Base-by-base conservation (phyloP, 2,113 vertebrate genomes). In the Erythrocercus mccallii region DNA sequence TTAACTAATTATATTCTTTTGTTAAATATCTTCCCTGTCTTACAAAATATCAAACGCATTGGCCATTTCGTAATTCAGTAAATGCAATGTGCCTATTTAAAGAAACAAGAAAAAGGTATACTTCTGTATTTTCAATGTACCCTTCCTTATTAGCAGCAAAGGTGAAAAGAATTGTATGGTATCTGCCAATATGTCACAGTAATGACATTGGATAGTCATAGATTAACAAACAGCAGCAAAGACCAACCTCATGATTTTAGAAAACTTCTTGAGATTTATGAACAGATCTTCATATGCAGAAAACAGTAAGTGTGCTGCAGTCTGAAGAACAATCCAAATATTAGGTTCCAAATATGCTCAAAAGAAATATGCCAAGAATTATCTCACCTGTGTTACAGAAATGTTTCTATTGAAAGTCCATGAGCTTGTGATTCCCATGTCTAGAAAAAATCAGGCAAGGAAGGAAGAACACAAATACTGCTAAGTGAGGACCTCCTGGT, bases 161-260 rank as follows among this genome's bases (percentile, higher is more conserved):
- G 12, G 13, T 85, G 47, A 92, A 91, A 86, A 61, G 6, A 47
- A 86, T 45, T 2, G 2, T 81, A 51, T 25, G 25, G 44, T 92
- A 86, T 83, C 22, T 90, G 69, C 35, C 15, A 50, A 42, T 31
- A 86, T 76, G 76, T 88, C 91, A 82, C 22, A 81, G 56, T 81
- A 95, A 94, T 65, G 24, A 65, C 35, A 78, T 78, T 87, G 74
- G 57, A 48, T 21, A 88, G 25, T 45, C 47, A 77, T 57, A 70
- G 61, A 33, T 70, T 62, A 95, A 66, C 7, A 86, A 89, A 71
- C 51, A 91, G 68, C n/a, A 51, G 78, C 76, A 96, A 89, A 96
- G 30, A 53, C 61, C 94, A 92, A 90, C n/a, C 25, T 73, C 81
- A 53, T 79, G 8, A 69, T 93, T 96, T 94, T 76, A 92, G 62